These are phyloP conservation scores for Hippocampus comes DNA, from an alignment of 2,113 vertebrate genomes.

Conservation along the genomic window DNA sequence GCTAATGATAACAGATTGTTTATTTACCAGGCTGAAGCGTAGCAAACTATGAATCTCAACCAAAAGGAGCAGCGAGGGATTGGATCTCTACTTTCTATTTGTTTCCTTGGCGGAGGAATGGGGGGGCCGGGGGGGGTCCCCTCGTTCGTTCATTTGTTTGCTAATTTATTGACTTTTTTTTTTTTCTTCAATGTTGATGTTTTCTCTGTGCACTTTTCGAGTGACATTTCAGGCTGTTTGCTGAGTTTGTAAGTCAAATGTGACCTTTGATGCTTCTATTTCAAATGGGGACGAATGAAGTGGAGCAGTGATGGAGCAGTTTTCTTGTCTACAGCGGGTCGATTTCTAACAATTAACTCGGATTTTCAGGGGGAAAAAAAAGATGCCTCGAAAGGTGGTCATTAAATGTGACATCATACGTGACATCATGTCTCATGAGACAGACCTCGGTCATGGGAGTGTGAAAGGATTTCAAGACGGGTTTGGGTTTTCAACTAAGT, in stretches of 20 bases:
- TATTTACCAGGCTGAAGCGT: slow-evolving; percentile 66
- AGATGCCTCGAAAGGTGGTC: background rate
- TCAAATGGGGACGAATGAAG: background rate
- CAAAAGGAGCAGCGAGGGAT: slow-evolving; percentile 5
- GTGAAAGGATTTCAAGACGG: too few relatives aligned
- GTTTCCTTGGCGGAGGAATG: slow-evolving; percentile 4
- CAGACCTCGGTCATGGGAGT: too few relatives aligned
- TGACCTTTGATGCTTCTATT: slow-evolving; percentile 1
- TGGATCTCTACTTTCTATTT: slow-evolving; percentile 11
- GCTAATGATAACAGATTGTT: slow-evolving; percentile 69
- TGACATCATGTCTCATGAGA: too few relatives aligned
- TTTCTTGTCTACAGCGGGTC: background rate
- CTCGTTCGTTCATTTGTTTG: background rate
- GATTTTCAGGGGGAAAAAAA: background rate
- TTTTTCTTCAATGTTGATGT: background rate
- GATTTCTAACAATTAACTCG: background rate
- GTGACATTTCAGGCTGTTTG: slow-evolving; percentile 2
- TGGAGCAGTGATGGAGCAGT: background rate
- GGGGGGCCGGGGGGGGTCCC: background rate
- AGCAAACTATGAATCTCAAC: slow-evolving; percentile 35
- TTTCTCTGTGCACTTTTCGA: background rate
- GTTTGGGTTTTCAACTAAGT: too few relatives aligned
- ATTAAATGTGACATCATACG: background rate
- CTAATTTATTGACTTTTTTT: background rate
- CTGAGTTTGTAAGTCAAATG: slow-evolving; percentile 5